Evolutionary conservation across 2,888 invertebrate species (phyloP), one percentile per base, ranked within the genome.

Genomic region (Netelia fuscicornis): DNA sequence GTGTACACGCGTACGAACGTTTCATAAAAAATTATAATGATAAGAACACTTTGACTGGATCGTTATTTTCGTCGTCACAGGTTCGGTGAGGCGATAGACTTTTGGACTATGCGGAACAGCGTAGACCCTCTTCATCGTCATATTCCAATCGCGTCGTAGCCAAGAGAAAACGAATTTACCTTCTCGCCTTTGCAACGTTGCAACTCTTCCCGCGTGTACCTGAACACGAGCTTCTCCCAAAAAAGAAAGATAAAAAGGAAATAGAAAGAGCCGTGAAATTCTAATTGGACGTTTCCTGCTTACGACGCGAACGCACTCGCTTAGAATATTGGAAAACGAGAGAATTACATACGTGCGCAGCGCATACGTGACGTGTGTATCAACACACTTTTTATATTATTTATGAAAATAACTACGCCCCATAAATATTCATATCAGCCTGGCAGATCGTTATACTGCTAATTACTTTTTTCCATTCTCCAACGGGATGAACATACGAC

Each of bases 241-340:
- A 54, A 65, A 54, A 65, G 8, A 9, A 42, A 37, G 20, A 20
- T 2, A 5, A 13, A 52, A 74, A 62, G 67, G 72, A 78, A 2
- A 54, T 20, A 20, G 6, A 54, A 54, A 13, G 10, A 23, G 9
- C 20, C 54, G 44, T 13, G 54, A 70, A 75, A 70, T 48, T 62
- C 44, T 75, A 83, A 83, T 83, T 83, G 70, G 62, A 75, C 37
- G 70, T 79, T 79, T 44, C 64, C 37, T 62, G 68, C 62, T 79
- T 74, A 75, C 67, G 77, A 78, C 60, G 48, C 25, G 60, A 75
- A 64, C 37, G 23, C 17, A 44, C n/a, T 64, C 25, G 72, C 44
- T 67, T 56, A 68, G 64, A 75, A 74, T n/a, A 13, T 2, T n/a
- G 1, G 23, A 52, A 75, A 52, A 44, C 9, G 30, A 62, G 44